Conservation (phyloP, 2,888 invertebrate species). For the Antheraea assamensis region DNA sequence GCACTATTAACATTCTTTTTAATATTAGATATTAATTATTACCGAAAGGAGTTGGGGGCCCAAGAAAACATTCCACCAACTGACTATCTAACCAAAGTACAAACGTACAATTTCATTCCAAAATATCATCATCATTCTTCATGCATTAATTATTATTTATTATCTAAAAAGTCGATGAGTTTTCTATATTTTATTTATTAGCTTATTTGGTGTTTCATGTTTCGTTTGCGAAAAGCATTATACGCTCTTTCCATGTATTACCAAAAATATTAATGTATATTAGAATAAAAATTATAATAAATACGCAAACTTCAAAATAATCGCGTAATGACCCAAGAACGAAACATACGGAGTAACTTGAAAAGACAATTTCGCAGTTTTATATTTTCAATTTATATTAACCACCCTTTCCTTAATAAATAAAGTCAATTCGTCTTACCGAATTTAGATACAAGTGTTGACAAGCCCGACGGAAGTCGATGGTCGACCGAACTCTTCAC, state of each 20-base stretch:
- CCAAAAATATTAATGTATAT: conserved; percentile 27
- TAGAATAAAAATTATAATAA: conserved; percentile 17
- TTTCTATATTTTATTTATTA: conserved; percentile 30
- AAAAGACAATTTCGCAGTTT: conserved; percentile 39
- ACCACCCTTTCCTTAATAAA: conserved; percentile 75
- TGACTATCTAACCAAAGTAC: conserved; percentile 63
- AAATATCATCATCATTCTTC: conserved; percentile 65
- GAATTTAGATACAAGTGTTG: conserved; percentile 16
- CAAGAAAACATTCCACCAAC: conserved; percentile 74
- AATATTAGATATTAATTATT: conserved; percentile 66
- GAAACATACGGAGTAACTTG: conserved; percentile 18
- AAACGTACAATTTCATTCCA: conserved; percentile 66
- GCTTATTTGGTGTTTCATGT: conserved; percentile 78
- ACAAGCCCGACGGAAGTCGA: background rate
- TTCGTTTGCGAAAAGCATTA: conserved; percentile 67
- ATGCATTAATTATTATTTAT: conserved; percentile 72
- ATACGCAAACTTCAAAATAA: conserved; percentile 5
- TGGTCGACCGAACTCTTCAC: background rate
- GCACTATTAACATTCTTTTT: conserved; percentile 72
- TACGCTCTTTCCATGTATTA: conserved; percentile 31
- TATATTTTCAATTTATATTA: conserved; percentile 45
- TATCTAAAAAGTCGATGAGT: conserved; percentile 81
- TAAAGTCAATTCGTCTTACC: conserved; percentile 65
- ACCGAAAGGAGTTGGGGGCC: conserved; percentile 57
- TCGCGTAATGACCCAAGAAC: background rate